phyloP scores from a whole-genome alignment of 1,140 invertebrate genomes.

The Ericerus pela region DNA sequence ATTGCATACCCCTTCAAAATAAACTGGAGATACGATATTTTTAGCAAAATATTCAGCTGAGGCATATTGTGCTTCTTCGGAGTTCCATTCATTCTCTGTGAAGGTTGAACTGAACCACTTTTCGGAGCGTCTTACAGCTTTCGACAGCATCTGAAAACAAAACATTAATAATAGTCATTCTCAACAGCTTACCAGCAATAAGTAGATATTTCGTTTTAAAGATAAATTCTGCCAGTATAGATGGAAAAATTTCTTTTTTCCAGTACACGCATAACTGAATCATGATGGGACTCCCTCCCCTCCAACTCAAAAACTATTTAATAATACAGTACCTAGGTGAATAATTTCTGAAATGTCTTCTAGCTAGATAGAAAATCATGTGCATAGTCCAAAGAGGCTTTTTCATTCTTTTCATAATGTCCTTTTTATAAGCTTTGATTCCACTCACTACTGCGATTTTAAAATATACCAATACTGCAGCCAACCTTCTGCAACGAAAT shows the following conservation, averaged over 20 bases:
- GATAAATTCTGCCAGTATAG: background rate
- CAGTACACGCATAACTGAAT: background rate
- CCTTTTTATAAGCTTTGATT: too few relatives aligned
- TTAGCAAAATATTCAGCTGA: slow-evolving; percentile 54
- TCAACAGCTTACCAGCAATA: background rate
- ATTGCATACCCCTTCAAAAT: slow-evolving; percentile 68
- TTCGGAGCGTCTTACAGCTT: slow-evolving; percentile 35
- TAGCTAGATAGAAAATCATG: too few relatives aligned
- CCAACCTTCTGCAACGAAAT: too few relatives aligned
- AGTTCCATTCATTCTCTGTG: slow-evolving; percentile 31
- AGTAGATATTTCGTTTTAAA: background rate
- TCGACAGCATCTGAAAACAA: slow-evolving; percentile 33
- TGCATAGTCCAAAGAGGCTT: too few relatives aligned
- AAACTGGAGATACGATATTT: slow-evolving; percentile 47
- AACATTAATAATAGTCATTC: background rate
- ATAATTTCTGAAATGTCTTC: too few relatives aligned
- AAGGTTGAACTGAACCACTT: slow-evolving; percentile 48
- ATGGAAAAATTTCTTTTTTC: too few relatives aligned
- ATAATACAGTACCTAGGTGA: too few relatives aligned
- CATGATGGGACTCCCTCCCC: background rate
- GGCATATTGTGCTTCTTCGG: slow-evolving; percentile 34
- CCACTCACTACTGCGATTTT: too few relatives aligned
- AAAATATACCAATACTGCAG: too few relatives aligned
- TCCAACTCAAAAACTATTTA: too few relatives aligned
- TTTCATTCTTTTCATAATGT: too few relatives aligned